Evolutionary conservation across 2,888 invertebrate genomes (phyloP).

Genomic region (Troglohyphantes excavatus): DNA sequence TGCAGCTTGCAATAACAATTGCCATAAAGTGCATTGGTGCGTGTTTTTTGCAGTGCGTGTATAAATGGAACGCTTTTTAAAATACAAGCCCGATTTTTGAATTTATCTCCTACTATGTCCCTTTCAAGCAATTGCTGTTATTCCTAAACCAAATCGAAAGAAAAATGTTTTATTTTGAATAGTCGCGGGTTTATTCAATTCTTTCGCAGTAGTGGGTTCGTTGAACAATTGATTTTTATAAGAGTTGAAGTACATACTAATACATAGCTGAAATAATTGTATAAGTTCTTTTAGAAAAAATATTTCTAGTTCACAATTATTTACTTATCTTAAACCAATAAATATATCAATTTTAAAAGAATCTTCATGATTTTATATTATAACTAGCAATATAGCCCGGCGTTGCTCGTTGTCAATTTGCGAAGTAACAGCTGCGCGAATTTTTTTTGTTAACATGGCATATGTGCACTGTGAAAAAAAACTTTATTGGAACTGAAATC

Average conservation of each 20-base stretch:
- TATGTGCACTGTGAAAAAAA: no score
- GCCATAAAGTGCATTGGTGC: conserved; percentile 51
- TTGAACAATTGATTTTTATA: neutral
- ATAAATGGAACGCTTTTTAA: conserved; percentile 24
- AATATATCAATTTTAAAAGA: no score
- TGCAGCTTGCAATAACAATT: conserved; percentile 52
- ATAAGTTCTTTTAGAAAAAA: no score
- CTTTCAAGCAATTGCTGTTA: conserved; percentile 10
- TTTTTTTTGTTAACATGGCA: no score
- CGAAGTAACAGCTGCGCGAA: no score
- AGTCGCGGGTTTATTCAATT: neutral
- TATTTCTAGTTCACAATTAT: no score
- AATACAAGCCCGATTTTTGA: conserved; percentile 27
- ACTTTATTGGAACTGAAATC: no score
- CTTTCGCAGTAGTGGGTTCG: neutral
- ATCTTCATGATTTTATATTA: no score
- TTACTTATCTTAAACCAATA: no score
- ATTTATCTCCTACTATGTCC: neutral
- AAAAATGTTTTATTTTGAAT: conserved; percentile 9
- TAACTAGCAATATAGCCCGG: no score
- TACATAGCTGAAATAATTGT: no score
- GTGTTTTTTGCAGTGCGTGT: conserved; percentile 35
- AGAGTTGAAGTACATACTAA: neutral
- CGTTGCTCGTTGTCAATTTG: no score
- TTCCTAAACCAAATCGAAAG: conserved; percentile 13